Evolutionary conservation across 2,113 vertebrate genomes (phyloP), one percentile per base, ranked within the genome.

Genomic region (Glaucidium brasilianum): DNA sequence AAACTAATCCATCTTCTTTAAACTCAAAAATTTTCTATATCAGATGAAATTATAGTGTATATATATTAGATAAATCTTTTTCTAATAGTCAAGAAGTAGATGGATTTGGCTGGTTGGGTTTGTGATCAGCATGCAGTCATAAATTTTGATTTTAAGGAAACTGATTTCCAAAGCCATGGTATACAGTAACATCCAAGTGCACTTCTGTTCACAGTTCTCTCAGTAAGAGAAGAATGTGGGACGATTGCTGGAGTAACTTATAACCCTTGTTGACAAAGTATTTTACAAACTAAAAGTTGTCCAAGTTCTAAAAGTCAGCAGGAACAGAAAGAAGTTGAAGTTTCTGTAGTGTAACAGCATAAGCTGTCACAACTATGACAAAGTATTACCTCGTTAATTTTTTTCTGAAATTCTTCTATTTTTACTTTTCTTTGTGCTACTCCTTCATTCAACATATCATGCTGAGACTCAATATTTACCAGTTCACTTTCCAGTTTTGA

Each of bases 401-500:
- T 97, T 29, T 97, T 86, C 92, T 98, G 98, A 49, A 99, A 94
- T 32, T 83, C 97, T 91, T 96, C 91, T 37, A 99, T 98, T 95
- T 98, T 95, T 64, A 13, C 83, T 63, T 98, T 98, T 69, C 98
- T 98, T 50, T 85, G 90, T 74, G 98, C 92, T 69, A 99, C 10
- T 77, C 74, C 98, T 91, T 98, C 97, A 53, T 95, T 97, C 95
- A 99, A 95, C 98, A 99, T 98, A 29, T 97, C 81, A 88, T 98
- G 83, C 35, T 99, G 97, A 63, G 98, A 98, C 19, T 98, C 97
- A 73, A 98, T 96, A 96, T 99, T 99, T 60, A 98, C 69, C 23
- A 99, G 85, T 90, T 99, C 99, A 86, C 99, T 99, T 92, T 99
- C 97, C 94, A 99, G 93, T 91, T 97, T 98, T 76, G 99, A 99